Evolutionary conservation across 35 echinoderm and acorn worm genomes (phyloP).

Genomic region (Holothuria glaberrima): DNA sequence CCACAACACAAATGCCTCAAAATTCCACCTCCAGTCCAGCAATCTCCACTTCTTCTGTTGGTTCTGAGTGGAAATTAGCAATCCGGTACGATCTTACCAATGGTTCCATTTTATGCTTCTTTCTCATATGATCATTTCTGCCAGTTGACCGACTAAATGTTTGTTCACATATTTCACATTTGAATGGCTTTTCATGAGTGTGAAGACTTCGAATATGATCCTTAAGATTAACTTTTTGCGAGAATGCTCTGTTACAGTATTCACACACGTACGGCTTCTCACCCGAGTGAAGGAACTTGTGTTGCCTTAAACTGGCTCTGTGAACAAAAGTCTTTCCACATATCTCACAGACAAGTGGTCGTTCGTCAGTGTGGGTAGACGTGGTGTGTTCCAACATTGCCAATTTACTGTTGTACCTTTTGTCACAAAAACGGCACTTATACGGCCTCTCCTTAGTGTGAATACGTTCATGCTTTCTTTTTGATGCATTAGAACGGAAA

Average conservation of each 20-base stretch:
- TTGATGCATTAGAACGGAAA: slow-evolving; percentile 40
- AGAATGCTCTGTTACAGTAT: slow-evolving; percentile 23
- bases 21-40: slow-evolving; percentile 18
- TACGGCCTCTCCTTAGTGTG: slow-evolving; percentile 78
- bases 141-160: slow-evolving; percentile 61
- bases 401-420: slow-evolving; percentile 58
- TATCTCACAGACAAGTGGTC: slow-evolving; percentile 38
- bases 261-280: slow-evolving; percentile 22
- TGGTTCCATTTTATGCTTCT: slow-evolving; percentile 16
- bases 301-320: slow-evolving; percentile 11
- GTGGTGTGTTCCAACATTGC: slow-evolving; percentile 49
- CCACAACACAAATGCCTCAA: not conserved
- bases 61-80: slow-evolving; percentile 28
- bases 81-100: not conserved
- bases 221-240: slow-evolving; percentile 29
- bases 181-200: slow-evolving; percentile 77
- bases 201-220: slow-evolving; percentile 56
- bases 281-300: slow-evolving; percentile 44
- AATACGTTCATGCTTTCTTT: slow-evolving; percentile 60
- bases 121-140: slow-evolving; percentile 63
- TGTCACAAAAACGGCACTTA: slow-evolving; percentile 68
- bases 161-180: slow-evolving; percentile 64
- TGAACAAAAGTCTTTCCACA: slow-evolving; percentile 47
- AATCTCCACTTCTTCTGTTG: slow-evolving; percentile 9
- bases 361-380: not conserved